Percentiles rank a stretch among this genome's conserved stretches.
Conservation (phyloP, 2,113 vertebrate genomes). For the Passer montanus region DNA sequence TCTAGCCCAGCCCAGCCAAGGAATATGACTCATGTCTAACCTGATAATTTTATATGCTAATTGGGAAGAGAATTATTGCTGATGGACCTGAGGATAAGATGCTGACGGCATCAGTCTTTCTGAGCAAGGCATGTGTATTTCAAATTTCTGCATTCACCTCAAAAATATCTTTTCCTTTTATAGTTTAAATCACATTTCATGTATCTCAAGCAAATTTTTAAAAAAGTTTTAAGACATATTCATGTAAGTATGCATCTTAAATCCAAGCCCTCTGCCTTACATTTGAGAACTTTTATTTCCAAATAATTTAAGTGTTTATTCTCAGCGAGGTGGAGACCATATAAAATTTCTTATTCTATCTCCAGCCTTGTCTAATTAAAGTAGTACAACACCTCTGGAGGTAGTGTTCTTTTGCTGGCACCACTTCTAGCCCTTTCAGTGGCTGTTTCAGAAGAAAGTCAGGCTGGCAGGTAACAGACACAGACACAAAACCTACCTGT, state of each 20-base stretch:
- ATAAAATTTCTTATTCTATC: not conserved
- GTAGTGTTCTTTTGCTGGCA: not conserved
- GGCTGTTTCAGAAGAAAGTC: not conserved
- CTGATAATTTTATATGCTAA: not conserved
- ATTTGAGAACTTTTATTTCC: not conserved
- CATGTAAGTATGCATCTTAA: not conserved
- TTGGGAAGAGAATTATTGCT: not conserved
- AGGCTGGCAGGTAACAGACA: not conserved
- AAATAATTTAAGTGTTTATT: not conserved
- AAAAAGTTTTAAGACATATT: not conserved
- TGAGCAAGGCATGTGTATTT: accelerated
- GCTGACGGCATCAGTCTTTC: not conserved
- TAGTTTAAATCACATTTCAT: not conserved
- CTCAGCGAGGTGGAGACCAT: not conserved
- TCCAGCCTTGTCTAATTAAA: not conserved
- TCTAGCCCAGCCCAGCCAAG: not conserved
- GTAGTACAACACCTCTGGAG: not conserved
- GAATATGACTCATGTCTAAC: not conserved
- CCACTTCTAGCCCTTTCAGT: not conserved
- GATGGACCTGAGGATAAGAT: not conserved
- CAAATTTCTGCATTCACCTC: not conserved
- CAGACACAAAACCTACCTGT: too few relatives aligned
- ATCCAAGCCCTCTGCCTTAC: not conserved
- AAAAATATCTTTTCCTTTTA: not conserved
- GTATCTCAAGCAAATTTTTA: not conserved